phyloP scores from a whole-genome alignment of 2,113 vertebrate species.

The Syngnathus floridae region DNA sequence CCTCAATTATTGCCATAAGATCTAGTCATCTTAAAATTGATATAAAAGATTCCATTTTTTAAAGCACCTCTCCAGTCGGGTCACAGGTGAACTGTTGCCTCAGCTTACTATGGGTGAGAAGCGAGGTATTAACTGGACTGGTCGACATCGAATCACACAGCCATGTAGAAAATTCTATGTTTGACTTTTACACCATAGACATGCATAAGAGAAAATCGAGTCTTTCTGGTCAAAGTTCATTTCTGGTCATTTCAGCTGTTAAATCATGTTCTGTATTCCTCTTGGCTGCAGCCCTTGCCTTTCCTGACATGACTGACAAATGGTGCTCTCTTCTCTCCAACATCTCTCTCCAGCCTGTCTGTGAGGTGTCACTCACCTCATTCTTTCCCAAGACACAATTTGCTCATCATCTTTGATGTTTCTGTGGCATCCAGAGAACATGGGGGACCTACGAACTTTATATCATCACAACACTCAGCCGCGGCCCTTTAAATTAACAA shows the following conservation, averaged over 20 bases:
- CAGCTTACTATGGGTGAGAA: not conserved
- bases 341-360: constrained; percentile 37
- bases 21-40: not conserved
- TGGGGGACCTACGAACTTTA: not conserved
- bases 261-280: not conserved
- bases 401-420: constrained; percentile 67
- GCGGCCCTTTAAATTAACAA: no score
- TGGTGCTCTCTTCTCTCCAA: constrained; percentile 13
- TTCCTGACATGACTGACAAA: constrained; percentile 25
- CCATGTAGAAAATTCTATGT: not conserved
- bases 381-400: constrained; percentile 36
- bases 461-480: not conserved
- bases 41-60: not conserved
- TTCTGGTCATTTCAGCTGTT: not conserved
- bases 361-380: constrained; percentile 34
- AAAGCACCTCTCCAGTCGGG: not conserved
- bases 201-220: not conserved
- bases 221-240: not conserved
- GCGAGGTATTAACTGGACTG: no score
- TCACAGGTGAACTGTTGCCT: no score
- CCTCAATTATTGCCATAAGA: not conserved
- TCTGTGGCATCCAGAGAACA: constrained; percentile 34
- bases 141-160: no score
- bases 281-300: not conserved
- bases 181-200: not conserved